These are phyloP conservation scores for Gryllus bimaculatus DNA, from an alignment of 1,140 invertebrate species.

Conservation along the genomic window DNA sequence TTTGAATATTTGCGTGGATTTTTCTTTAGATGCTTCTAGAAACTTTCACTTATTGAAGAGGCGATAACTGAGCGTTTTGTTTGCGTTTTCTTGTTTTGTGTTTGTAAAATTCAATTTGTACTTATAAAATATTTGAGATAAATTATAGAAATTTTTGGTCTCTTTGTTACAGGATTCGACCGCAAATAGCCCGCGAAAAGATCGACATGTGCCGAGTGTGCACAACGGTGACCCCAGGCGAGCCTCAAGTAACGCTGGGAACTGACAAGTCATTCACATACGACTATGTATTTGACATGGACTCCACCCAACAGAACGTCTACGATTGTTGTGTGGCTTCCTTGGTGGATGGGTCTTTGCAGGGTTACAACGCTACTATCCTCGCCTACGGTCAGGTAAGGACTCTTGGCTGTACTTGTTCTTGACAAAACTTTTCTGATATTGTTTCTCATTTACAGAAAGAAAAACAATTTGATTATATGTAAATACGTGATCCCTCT, in stretches of 20 bases:
- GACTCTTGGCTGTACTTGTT: constrained; percentile 9
- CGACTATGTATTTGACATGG: constrained; percentile 86
- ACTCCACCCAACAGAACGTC: constrained; percentile 63
- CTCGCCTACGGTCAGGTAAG: constrained; percentile 86
- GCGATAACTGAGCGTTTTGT: too few relatives aligned
- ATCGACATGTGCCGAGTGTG: constrained; percentile 93
- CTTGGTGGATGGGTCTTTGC: constrained; percentile 78
- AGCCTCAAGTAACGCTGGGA: constrained; percentile 86
- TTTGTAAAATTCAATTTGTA: too few relatives aligned
- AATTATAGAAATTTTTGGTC: constrained; percentile 10
- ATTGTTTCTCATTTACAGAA: too few relatives aligned
- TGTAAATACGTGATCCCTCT: too few relatives aligned
- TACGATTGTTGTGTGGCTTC: constrained; percentile 78
- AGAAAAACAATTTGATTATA: too few relatives aligned
- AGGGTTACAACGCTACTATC: constrained; percentile 92
- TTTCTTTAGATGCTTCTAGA: too few relatives aligned
- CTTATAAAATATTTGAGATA: too few relatives aligned
- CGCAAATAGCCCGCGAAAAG: constrained; percentile 82
- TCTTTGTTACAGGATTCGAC: constrained; percentile 70
- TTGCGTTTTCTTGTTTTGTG: too few relatives aligned
- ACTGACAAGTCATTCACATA: constrained; percentile 95
- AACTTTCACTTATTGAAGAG: too few relatives aligned
- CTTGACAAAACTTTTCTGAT: constrained; percentile 47
- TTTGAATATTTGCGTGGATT: too few relatives aligned
- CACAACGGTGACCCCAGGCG: constrained; percentile 74